These are phyloP conservation scores for Acutogordius australiensis DNA, from an alignment of 2,888 invertebrate species.

Conservation along the genomic window DNA sequence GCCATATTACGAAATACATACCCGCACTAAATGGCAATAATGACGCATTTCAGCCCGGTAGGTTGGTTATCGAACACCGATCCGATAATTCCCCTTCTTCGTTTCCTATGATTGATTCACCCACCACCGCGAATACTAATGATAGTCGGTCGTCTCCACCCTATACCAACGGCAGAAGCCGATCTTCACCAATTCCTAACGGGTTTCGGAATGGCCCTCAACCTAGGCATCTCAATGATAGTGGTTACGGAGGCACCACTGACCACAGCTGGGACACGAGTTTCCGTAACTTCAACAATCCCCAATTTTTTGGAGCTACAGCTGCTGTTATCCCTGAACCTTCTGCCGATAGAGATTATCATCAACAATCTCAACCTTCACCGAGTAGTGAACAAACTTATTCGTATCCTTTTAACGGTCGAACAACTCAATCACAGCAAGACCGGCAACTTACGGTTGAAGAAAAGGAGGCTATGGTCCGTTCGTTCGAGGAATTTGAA, in stretches of 20 bases:
- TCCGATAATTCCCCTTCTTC: background rate
- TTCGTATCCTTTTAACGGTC: too few relatives aligned
- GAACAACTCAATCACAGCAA: too few relatives aligned
- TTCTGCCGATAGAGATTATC: background rate
- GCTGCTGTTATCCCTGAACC: background rate
- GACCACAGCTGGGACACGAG: background rate
- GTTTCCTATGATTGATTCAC: background rate
- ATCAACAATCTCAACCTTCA: too few relatives aligned
- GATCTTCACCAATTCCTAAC: background rate
- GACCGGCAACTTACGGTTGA: background rate
- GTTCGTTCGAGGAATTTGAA: background rate
- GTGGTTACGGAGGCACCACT: background rate
- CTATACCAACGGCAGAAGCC: background rate
- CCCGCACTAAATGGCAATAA: background rate
- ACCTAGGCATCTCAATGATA: background rate
- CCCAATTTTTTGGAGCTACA: background rate
- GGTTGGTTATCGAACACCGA: too few relatives aligned
- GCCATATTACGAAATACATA: background rate
- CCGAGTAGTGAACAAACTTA: too few relatives aligned
- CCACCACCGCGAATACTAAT: too few relatives aligned
- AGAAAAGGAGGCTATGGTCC: background rate
- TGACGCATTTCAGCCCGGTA: too few relatives aligned
- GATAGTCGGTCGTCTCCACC: too few relatives aligned
- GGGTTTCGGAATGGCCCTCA: background rate
- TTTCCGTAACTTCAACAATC: too few relatives aligned